Conservation (phyloP, 1,140 invertebrate species). For the Drosophila ogumai region DNA sequence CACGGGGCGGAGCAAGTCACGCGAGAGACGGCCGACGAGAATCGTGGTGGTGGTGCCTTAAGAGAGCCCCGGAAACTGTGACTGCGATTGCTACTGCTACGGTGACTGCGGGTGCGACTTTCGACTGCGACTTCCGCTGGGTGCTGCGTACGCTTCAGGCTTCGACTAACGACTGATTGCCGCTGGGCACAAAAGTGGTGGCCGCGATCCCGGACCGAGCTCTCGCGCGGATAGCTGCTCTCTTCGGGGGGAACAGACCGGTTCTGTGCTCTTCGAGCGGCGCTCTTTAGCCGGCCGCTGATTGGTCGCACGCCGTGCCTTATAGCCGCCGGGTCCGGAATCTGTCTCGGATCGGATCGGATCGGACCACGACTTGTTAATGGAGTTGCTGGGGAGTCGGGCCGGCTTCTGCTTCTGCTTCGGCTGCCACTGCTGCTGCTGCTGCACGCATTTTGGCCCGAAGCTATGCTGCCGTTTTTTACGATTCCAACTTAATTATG, state of each 20-base stretch:
- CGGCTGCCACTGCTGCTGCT: constrained; percentile 14
- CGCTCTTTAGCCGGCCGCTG: constrained; percentile 69
- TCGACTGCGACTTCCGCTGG: constrained; percentile 37
- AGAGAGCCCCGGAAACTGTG: constrained; percentile 40
- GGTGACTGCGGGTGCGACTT: constrained; percentile 3
- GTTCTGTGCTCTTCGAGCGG: constrained; percentile 60
- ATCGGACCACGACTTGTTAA: constrained; percentile 65
- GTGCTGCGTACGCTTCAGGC: constrained; percentile 74
- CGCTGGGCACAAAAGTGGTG: constrained; percentile 58
- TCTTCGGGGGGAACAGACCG: constrained; percentile 61
- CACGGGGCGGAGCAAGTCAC: constrained; percentile 76
- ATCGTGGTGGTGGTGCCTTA: constrained; percentile 11
- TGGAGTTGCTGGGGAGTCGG: constrained; percentile 55
- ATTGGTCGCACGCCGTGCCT: constrained; percentile 59
- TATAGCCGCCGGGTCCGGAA: constrained; percentile 49
- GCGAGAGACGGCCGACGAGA: constrained; percentile 31
- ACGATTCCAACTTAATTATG: constrained; percentile 83
- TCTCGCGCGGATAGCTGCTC: constrained; percentile 10
- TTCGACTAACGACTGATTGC: constrained; percentile 76
- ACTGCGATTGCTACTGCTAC: constrained; percentile 18
- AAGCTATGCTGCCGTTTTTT: constrained; percentile 59
- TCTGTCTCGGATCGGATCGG: constrained; percentile 38
- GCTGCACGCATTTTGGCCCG: constrained; percentile 55
- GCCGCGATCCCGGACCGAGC: constrained; percentile 28
- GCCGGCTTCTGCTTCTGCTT: constrained; percentile 26